A percentile compares a stretch with the other conserved stretches of the same genome.
These are phyloP conservation scores for Thumatha senex DNA, from an alignment of 2,888 invertebrate species.

Conservation along the genomic window DNA sequence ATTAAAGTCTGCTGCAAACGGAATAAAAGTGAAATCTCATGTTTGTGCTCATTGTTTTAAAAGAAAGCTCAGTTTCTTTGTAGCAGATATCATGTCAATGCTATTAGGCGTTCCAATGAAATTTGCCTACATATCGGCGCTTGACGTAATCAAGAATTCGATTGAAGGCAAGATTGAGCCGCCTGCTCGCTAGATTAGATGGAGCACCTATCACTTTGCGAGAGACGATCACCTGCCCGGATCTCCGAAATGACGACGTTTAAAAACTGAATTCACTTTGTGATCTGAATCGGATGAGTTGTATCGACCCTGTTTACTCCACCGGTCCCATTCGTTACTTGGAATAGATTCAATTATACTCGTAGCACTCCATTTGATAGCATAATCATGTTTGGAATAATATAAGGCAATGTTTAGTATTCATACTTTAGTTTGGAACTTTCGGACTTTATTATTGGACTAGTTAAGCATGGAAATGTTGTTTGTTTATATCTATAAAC, in stretches of 20 bases:
- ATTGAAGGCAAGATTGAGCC: constrained; percentile 58
- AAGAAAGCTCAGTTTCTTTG: constrained; percentile 31
- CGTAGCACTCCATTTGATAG: constrained; percentile 33
- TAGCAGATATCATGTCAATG: constrained; percentile 30
- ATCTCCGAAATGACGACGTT: constrained; percentile 43
- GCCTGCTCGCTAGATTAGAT: constrained; percentile 51
- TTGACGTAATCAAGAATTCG: constrained; percentile 60
- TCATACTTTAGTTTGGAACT: constrained; percentile 32
- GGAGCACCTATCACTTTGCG: constrained; percentile 51
- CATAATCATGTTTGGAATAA: constrained; percentile 40
- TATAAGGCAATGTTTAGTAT: constrained; percentile 33
- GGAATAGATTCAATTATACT: constrained; percentile 30
- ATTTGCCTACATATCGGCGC: constrained; percentile 45
- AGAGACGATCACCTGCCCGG: constrained; percentile 48
- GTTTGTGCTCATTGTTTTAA: constrained; percentile 57
- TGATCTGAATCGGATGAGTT: constrained; percentile 43
- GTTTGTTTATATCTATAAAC: constrained; percentile 35
- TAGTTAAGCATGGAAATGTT: constrained; percentile 20
- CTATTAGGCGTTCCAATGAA: constrained; percentile 33
- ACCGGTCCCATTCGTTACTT: constrained; percentile 34
- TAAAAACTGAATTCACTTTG: constrained; percentile 47
- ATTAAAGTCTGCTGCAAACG: constrained; percentile 69
- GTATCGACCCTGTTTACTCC: constrained; percentile 49
- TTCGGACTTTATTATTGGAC: constrained; percentile 31
- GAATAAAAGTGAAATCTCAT: constrained; percentile 61